These are phyloP conservation scores for Anguilla pacifica DNA, from an alignment of 2,797 vertebrate species.

Conservation along the genomic window DNA sequence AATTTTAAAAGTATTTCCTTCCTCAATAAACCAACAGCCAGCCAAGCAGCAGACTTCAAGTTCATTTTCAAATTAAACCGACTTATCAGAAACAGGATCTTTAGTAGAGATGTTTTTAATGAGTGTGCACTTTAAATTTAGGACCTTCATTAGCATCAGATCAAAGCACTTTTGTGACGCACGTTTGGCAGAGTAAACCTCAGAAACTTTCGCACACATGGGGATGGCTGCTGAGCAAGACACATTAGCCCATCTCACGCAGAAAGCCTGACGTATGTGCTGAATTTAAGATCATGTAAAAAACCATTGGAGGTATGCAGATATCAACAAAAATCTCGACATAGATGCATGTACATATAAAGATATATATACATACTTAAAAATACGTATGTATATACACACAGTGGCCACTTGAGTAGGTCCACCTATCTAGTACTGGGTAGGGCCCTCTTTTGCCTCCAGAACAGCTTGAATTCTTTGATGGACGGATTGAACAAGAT, in stretches of 20 bases:
- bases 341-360: background rate
- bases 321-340: background rate
- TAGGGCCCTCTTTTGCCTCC: too few relatives aligned
- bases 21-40: conserved; percentile 24
- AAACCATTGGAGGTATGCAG: background rate
- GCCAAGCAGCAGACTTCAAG: conserved; percentile 19
- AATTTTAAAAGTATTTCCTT: conserved; percentile 13
- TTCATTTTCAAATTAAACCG: conserved; percentile 1
- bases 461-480: too few relatives aligned
- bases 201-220: background rate
- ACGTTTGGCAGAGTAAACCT: background rate
- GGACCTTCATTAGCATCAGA: conserved; percentile 12
- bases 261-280: too few relatives aligned
- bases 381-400: too few relatives aligned
- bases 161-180: conserved; percentile 9
- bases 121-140: conserved; percentile 4
- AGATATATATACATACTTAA: too few relatives aligned
- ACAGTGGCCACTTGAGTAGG: too few relatives aligned
- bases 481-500: too few relatives aligned
- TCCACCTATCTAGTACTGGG: too few relatives aligned
- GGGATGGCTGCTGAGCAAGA: background rate
- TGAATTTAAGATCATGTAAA: background rate
- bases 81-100: background rate
- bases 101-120: conserved; percentile 23
- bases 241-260: background rate